Evolutionary conservation across 2,113 vertebrate genomes (phyloP).

Genomic region (Notothenia rossii): DNA sequence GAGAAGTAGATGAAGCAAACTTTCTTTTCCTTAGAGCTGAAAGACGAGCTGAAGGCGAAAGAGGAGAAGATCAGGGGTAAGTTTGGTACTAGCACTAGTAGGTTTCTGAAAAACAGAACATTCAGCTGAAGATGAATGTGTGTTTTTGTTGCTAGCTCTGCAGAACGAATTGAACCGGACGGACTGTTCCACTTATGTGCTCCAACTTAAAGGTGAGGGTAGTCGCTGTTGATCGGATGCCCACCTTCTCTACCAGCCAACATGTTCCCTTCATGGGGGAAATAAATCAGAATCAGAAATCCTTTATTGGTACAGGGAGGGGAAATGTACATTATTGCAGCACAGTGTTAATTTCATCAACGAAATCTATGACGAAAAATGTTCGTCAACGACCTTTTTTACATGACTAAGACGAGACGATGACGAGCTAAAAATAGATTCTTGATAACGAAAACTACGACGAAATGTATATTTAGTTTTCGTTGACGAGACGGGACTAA

Average conservation of each 20-base stretch:
- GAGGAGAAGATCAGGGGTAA: conserved; percentile 34
- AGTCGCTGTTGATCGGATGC: not conserved
- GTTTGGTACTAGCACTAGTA: not conserved
- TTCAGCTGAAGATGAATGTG: not conserved
- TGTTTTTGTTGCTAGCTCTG: conserved; percentile 29
- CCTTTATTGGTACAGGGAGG: no score
- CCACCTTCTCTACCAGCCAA: not conserved
- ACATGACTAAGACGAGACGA: no score
- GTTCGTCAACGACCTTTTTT: no score
- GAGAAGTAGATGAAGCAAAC: not conserved
- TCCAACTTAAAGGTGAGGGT: conserved; percentile 25
- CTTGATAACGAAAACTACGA: no score
- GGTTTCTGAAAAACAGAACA: not conserved
- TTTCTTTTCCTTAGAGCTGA: conserved; percentile 23
- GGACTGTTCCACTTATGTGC: not conserved
- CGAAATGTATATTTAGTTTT: no score
- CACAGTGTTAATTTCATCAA: no score
- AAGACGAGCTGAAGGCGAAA: conserved; percentile 6
- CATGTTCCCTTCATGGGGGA: not conserved
- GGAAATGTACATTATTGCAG: no score
- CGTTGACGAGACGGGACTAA: no score
- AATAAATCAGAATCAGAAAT: no score
- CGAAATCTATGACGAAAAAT: no score
- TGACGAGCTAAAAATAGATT: no score
- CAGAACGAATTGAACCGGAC: conserved; percentile 46